phyloP scores from a whole-genome alignment of 1,140 invertebrate species.

The Magallana gigas region DNA sequence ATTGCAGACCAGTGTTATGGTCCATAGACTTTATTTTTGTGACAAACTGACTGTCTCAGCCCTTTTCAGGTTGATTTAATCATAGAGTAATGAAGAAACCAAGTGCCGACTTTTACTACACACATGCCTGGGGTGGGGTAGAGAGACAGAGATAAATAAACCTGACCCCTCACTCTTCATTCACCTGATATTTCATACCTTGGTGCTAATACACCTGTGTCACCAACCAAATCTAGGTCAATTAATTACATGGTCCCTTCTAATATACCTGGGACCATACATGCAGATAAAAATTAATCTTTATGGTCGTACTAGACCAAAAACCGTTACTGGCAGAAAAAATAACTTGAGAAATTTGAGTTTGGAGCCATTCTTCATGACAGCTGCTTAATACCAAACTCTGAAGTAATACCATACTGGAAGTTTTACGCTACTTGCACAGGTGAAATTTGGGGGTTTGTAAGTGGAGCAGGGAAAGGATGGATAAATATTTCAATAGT shows the following conservation, averaged over 20 bases:
- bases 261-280: too few species aligned
- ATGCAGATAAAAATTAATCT: too few species aligned
- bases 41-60: neutral
- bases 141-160: conserved; percentile 29
- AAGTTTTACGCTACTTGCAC: conserved; percentile 12
- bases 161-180: conserved; percentile 13
- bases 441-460: conserved; percentile 27
- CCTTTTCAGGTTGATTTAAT: conserved; percentile 9
- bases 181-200: conserved; percentile 21
- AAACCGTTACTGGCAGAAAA: neutral
- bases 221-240: conserved; percentile 23
- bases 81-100: neutral
- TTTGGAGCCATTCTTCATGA: neutral
- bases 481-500: conserved; percentile 6
- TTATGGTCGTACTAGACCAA: neutral
- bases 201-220: conserved; percentile 9
- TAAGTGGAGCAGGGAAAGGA: neutral
- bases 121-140: conserved; percentile 3
- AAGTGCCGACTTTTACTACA: neutral
- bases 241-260: conserved; percentile 1
- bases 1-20: conserved; percentile 6
- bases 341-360: neutral
- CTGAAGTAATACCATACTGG: neutral
- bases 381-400: neutral
- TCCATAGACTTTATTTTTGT: neutral